Evolutionary conservation across 2,113 vertebrate species (phyloP).

Genomic region (Strix aluco): DNA sequence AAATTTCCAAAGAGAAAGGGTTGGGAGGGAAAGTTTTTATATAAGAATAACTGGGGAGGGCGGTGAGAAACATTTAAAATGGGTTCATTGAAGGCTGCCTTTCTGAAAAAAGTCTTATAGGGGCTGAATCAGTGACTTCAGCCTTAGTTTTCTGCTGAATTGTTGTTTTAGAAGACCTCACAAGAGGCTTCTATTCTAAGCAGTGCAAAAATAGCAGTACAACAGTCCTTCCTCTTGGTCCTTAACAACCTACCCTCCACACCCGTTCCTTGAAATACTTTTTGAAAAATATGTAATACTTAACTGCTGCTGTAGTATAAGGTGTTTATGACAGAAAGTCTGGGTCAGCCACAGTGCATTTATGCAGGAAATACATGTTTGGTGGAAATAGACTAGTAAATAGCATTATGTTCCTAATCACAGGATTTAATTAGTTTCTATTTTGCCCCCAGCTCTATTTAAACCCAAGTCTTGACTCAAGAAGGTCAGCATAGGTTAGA

Average conservation of each 20-base stretch:
- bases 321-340: not conserved
- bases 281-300: not conserved
- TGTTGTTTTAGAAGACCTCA: constrained; percentile 71
- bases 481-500: not conserved
- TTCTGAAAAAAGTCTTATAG: constrained; percentile 35
- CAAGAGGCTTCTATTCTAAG: constrained; percentile 65
- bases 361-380: not conserved
- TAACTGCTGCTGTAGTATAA: not conserved
- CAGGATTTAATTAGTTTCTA: not conserved
- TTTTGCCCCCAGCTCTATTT: not conserved
- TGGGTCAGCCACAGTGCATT: not conserved
- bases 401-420: not conserved
- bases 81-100: constrained; percentile 63
- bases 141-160: constrained; percentile 59
- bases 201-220: not conserved
- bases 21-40: constrained; percentile 54
- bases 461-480: not conserved
- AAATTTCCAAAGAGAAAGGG: constrained; percentile 70
- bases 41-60: constrained; percentile 38
- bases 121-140: constrained; percentile 32
- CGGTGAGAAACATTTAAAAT: constrained; percentile 61
- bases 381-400: not conserved
- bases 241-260: not conserved
- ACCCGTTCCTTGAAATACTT: constrained; percentile 19
- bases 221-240: not conserved